These are phyloP conservation scores for Zoanthus gigantus DNA, from an alignment of 92 coral and sea anemone genomes.

Conservation along the genomic window DNA sequence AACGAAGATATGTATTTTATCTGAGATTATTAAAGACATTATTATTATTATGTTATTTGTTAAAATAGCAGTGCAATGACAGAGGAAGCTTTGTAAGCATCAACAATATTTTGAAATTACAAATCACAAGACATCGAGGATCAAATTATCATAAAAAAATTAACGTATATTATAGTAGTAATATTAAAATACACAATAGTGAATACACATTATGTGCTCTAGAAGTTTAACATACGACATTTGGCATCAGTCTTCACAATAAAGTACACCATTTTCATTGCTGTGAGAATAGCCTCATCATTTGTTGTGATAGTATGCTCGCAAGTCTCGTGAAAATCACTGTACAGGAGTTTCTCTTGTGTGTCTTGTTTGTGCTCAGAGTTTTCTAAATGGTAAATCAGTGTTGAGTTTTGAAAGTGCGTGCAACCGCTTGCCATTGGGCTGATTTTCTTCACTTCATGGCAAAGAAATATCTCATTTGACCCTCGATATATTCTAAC, in stretches of 20 bases:
- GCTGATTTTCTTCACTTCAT: not conserved
- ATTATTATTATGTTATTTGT: too few relatives aligned
- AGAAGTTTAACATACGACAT: too few relatives aligned
- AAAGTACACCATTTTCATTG: not conserved
- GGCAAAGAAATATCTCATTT: not conserved
- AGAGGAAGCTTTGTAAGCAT: too few relatives aligned
- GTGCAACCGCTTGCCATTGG: slow-evolving; percentile 9
- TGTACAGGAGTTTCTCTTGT: not conserved
- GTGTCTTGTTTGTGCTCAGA: not conserved
- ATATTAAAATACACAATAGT: too few relatives aligned
- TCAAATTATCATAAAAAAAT: too few relatives aligned
- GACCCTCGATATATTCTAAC: slow-evolving; percentile 1
- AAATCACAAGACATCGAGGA: too few relatives aligned
- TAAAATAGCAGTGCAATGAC: too few relatives aligned
- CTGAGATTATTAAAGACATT: too few relatives aligned
- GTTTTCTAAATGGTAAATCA: slow-evolving; percentile 18
- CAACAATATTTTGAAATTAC: too few relatives aligned
- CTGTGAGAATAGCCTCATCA: not conserved
- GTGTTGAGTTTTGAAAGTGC: not conserved
- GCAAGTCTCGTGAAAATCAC: not conserved
- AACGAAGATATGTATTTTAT: not conserved
- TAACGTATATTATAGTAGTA: too few relatives aligned
- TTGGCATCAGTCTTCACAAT: not conserved
- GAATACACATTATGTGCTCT: too few relatives aligned
- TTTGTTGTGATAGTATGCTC: not conserved